Conservation (phyloP, 1,140 invertebrate species). For the Melitaea cinxia region DNA sequence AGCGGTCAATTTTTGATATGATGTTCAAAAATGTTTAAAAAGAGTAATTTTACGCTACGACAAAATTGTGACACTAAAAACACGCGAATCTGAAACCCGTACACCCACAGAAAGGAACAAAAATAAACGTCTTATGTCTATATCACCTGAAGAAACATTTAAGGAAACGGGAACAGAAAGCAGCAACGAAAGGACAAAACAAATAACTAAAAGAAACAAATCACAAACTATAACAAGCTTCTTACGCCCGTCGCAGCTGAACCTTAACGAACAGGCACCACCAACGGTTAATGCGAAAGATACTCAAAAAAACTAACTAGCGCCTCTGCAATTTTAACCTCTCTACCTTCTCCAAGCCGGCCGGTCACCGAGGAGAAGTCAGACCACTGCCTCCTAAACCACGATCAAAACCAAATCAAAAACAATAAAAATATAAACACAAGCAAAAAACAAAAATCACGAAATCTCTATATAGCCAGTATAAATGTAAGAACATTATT, state of each 20-base stretch:
- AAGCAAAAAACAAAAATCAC: not conserved
- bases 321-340: conserved; percentile 22
- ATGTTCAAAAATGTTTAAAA: no score
- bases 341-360: conserved; percentile 38
- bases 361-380: no score
- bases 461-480: not conserved
- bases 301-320: conserved; percentile 25
- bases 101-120: conserved; percentile 12
- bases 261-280: not conserved
- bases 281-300: conserved; percentile 7
- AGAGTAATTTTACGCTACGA: not conserved
- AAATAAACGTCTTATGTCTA: conserved; percentile 19
- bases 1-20: no score
- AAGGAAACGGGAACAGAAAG: not conserved
- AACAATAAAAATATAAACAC: not conserved
- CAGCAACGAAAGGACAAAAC: not conserved
- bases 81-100: conserved; percentile 2
- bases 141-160: conserved; percentile 10
- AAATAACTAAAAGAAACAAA: conserved; percentile 5
- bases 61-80: conserved; percentile 31
- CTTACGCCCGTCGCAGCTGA: conserved; percentile 6
- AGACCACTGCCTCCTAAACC: conserved; percentile 35
- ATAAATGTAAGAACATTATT: conserved; percentile 5
- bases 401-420: not conserved
- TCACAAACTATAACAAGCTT: no score